Evolutionary conservation across 2,113 vertebrate species (phyloP).

Genomic region (Thryonomys swinderianus): DNA sequence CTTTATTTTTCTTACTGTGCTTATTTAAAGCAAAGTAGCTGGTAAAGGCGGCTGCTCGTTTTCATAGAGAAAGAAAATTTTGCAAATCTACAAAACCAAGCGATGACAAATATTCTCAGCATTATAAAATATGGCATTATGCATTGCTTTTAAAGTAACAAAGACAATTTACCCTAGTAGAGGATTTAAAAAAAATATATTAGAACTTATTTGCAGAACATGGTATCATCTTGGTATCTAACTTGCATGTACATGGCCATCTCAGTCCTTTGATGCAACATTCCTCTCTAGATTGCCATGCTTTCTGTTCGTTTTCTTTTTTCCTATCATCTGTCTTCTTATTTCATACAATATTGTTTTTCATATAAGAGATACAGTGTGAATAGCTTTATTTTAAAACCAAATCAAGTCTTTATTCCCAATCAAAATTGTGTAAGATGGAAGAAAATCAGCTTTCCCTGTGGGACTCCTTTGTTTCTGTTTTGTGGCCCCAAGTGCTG

Average conservation of each 20-base stretch:
- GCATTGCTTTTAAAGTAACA: neutral
- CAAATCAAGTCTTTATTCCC: neutral
- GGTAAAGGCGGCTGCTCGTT: neutral
- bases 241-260: neutral
- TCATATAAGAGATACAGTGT: neutral
- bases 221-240: accelerated
- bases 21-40: neutral
- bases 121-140: neutral
- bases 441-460: neutral
- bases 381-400: neutral
- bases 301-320: neutral
- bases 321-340: neutral
- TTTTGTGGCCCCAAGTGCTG: neutral
- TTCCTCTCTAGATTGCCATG: neutral
- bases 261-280: accelerated
- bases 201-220: neutral
- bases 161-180: neutral
- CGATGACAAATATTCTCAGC: neutral
- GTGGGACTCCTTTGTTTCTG: neutral
- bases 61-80: neutral
- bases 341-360: neutral
- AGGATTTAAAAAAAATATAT: neutral
- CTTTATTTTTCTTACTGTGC: neutral
- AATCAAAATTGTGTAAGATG: neutral
- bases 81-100: neutral